phyloP scores from a whole-genome alignment of 2,113 vertebrate genomes.

The Dipodomys stephensi region DNA sequence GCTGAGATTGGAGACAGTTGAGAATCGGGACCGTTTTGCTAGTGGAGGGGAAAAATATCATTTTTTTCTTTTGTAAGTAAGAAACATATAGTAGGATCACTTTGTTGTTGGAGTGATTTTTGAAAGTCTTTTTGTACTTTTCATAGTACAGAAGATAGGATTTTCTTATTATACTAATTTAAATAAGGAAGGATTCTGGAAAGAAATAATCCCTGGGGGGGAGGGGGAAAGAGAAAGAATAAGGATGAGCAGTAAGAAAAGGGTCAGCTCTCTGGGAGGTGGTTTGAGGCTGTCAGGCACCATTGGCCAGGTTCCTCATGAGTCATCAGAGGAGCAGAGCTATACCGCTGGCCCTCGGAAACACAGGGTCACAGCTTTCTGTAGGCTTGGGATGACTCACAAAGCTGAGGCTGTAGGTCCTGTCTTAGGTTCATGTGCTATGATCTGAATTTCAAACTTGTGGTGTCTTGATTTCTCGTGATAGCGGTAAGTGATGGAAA shows the following conservation, averaged over 20 bases:
- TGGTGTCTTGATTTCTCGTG: constrained; percentile 23
- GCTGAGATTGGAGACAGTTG: constrained; percentile 75
- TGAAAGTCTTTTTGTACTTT: constrained; percentile 58
- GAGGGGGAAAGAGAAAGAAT: not conserved
- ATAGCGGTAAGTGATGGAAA: constrained; percentile 32
- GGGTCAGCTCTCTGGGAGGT: constrained; percentile 16
- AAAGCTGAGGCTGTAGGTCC: constrained; percentile 6
- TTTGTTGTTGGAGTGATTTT: constrained; percentile 62
- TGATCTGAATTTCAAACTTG: constrained; percentile 47
- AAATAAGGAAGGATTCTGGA: constrained; percentile 36
- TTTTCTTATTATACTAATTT: constrained; percentile 65
- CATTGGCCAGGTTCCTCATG: constrained; percentile 62
- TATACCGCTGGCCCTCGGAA: constrained; percentile 32
- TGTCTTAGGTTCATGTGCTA: not conserved
- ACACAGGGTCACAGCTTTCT: constrained; percentile 53
- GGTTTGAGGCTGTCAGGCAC: constrained; percentile 42
- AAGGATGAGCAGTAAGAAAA: constrained; percentile 51
- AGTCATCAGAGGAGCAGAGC: constrained; percentile 33
- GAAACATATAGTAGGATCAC: constrained; percentile 68
- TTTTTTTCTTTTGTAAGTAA: constrained; percentile 75
- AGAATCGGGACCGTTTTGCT: constrained; percentile 78
- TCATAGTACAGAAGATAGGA: constrained; percentile 51
- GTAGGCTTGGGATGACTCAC: constrained; percentile 61
- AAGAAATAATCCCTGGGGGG: constrained; percentile 1
- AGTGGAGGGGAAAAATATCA: constrained; percentile 55